Evolutionary conservation across 2,888 invertebrate species (phyloP).

Genomic region (Ophion slaviceki): DNA sequence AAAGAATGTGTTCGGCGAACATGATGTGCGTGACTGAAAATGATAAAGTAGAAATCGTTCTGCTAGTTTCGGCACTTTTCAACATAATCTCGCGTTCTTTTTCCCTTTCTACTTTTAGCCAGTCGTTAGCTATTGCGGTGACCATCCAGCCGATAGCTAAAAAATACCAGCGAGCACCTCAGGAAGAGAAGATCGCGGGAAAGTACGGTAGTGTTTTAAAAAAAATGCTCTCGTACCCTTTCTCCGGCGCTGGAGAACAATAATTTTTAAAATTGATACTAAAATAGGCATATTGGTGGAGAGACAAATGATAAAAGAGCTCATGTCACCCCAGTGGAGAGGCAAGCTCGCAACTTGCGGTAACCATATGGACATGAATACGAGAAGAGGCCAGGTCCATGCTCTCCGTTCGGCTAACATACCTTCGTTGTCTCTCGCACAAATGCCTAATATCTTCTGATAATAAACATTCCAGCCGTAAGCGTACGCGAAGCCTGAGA

Average conservation of each 20-base stretch:
- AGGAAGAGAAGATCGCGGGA: background rate
- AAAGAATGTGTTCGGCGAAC: slow-evolving; percentile 55
- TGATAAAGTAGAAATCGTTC: slow-evolving; percentile 68
- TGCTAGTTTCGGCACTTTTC: slow-evolving; percentile 62
- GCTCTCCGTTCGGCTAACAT: slow-evolving; percentile 51
- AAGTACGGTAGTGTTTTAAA: background rate
- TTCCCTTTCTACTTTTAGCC: slow-evolving; percentile 33
- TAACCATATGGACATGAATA: slow-evolving; percentile 57
- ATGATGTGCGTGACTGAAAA: slow-evolving; percentile 58
- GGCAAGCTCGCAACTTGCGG: slow-evolving; percentile 64
- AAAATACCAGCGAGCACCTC: background rate
- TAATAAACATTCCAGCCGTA: slow-evolving; percentile 71
- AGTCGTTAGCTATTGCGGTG: slow-evolving; percentile 54
- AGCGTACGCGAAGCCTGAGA: slow-evolving; percentile 65
- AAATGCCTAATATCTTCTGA: slow-evolving; percentile 69
- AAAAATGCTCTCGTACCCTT: slow-evolving; percentile 60
- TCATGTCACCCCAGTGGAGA: slow-evolving; percentile 68
- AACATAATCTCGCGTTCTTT: slow-evolving; percentile 58
- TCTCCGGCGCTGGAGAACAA: slow-evolving; percentile 70
- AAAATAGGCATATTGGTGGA: too few species aligned
- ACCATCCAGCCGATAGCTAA: slow-evolving; percentile 55
- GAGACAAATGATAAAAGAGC: slow-evolving; percentile 71
- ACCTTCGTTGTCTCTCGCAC: slow-evolving; percentile 49
- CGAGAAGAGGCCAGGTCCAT: slow-evolving; percentile 44
- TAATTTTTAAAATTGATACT: slow-evolving; percentile 69